Evolutionary conservation across 2,888 invertebrate genomes (phyloP), one percentile per base, ranked within the genome.

Genomic region (Antheraea assamensis): DNA sequence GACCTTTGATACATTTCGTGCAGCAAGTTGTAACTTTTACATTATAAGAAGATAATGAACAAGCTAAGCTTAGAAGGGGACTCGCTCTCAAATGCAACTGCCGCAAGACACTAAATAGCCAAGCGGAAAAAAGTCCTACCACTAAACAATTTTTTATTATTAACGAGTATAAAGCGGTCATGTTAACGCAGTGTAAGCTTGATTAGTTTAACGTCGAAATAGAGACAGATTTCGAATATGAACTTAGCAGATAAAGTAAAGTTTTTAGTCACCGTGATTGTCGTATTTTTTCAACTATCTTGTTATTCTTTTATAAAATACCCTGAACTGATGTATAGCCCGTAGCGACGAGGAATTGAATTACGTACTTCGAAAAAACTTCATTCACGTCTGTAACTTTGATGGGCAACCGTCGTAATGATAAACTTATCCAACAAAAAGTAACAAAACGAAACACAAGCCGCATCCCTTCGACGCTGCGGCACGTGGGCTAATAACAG

Each of bases 351-450:
- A 17, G 2, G 61, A 64, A 64, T 30, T 64, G 27, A 27, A 30
- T 58, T 64, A 64, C 17, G 17, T 58, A n/a, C n/a, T 58, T 17
- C 24, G 58, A 8, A 64, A 30, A 64, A 27, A 30, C 30, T 64
- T 27, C 27, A 64, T 30, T 64, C 61, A 30, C 17, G 30, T 64
- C 61, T 64, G 27, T 27, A 64, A 64, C 30, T 64, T 64, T 64
- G 30, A 64, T 17, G 61, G 19, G 61, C 61, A 30, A 30, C 61
- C 17, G 61, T 10, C 4, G 19, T 27, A 64, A 64, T 30, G 17
- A 64, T 17, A 30, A 64, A 64, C 17, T 64, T 64, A 64, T 64
- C 30, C 30, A 30, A 30, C 61, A 64, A 27, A 64, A 64, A 64
- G 27, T 30, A 30, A 30, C 30, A 64, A 64, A 64, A 64, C 27